phyloP scores from a whole-genome alignment of 2,797 vertebrate species.

The Esox lucius region DNA sequence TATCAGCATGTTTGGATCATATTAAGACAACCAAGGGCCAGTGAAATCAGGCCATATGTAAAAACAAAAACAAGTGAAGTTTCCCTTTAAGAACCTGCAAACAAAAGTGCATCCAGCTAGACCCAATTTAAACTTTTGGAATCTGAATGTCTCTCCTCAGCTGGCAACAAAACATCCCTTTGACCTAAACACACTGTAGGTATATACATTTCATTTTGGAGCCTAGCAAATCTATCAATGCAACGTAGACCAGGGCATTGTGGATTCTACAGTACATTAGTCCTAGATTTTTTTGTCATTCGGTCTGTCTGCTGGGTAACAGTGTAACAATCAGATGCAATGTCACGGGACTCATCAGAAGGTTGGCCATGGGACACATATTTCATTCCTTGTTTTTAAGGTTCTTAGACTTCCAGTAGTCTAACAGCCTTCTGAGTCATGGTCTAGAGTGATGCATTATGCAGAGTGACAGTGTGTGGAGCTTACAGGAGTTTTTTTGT shows the following conservation, averaged over 20 bases:
- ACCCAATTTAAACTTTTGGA: not conserved
- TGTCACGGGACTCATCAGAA: not conserved
- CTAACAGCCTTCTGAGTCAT: constrained; percentile 2
- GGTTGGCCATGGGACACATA: not conserved
- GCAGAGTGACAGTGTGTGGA: constrained; percentile 17
- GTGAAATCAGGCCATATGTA: too few species aligned
- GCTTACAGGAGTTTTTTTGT: constrained; percentile 17
- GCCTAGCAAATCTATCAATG: not conserved
- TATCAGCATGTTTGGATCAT: too few species aligned
- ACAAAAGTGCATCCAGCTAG: not conserved
- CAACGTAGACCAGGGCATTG: not conserved
- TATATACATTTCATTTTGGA: not conserved
- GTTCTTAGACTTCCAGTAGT: not conserved
- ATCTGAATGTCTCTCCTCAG: not conserved
- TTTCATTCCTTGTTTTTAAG: not conserved
- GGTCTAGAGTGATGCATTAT: constrained; percentile 21
- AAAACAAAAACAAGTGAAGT: too few species aligned
- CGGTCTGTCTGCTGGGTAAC: not conserved
- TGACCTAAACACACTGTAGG: not conserved
- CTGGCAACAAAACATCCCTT: not conserved
- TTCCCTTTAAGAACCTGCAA: not conserved
- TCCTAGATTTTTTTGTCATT: not conserved
- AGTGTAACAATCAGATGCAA: not conserved
- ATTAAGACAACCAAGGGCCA: too few species aligned
- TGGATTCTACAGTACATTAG: not conserved